Evolutionary conservation across 2,113 vertebrate genomes (phyloP).

Genomic region (Motacilla alba): DNA sequence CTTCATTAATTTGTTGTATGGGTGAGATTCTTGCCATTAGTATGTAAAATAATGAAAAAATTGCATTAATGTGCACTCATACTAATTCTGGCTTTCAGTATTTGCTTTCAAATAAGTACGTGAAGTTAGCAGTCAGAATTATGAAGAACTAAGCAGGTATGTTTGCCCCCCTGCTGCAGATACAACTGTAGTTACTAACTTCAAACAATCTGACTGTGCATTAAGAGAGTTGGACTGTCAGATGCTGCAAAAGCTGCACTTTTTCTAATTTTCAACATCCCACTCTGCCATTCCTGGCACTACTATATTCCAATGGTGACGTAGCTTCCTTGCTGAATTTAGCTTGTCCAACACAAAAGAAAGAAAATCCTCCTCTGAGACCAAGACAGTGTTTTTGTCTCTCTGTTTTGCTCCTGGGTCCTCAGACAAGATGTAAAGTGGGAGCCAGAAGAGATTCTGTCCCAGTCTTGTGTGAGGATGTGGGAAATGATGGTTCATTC

Average conservation of each 20-base stretch:
- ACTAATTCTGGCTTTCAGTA: background rate
- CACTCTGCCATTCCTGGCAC: background rate
- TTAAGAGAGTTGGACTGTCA: background rate
- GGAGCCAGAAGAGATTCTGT: background rate
- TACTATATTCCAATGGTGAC: background rate
- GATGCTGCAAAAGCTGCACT: background rate
- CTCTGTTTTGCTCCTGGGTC: background rate
- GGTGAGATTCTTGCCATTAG: background rate
- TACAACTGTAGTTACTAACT: background rate
- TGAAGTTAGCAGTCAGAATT: background rate
- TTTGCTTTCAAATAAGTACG: background rate
- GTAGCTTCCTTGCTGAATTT: background rate
- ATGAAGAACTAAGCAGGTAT: background rate
- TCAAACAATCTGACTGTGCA: background rate
- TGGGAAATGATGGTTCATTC: background rate
- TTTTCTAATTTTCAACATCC: background rate
- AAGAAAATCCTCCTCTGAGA: background rate
- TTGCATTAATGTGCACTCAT: background rate
- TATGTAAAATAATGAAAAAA: background rate
- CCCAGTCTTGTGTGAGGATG: rapidly evolving
- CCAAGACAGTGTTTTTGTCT: background rate
- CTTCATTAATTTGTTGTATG: background rate
- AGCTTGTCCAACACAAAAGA: background rate
- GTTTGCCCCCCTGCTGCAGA: background rate
- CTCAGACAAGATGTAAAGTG: background rate